These are phyloP conservation scores for Gopherus evgoodei DNA, from an alignment of 2,113 vertebrate genomes.

Conservation along the genomic window DNA sequence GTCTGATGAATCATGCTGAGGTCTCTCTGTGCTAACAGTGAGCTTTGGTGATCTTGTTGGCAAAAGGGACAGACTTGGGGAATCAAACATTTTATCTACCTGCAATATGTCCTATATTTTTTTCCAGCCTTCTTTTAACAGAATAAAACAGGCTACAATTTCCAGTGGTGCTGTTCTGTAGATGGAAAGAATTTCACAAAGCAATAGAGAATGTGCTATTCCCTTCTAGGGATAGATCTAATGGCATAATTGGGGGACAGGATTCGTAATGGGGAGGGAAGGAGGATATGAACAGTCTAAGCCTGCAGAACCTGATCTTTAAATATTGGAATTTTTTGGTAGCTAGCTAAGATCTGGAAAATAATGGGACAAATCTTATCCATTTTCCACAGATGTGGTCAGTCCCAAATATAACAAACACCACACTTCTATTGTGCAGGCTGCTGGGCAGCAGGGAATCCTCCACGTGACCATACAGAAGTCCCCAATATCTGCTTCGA, in stretches of 20 bases:
- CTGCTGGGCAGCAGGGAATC: fast-evolving
- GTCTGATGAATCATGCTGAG: not conserved
- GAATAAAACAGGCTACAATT: not conserved
- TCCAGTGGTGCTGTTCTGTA: fast-evolving
- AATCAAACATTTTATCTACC: not conserved
- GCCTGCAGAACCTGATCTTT: not conserved
- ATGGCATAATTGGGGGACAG: not conserved
- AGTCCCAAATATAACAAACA: not conserved
- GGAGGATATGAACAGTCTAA: not conserved
- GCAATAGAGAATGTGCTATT: not conserved
- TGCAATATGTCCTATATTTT: not conserved
- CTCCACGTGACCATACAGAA: not conserved
- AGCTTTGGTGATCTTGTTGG: not conserved
- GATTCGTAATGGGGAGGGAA: not conserved
- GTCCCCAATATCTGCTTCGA: fast-evolving
- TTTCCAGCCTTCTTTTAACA: not conserved
- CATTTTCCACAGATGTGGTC: fast-evolving
- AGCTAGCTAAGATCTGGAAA: not conserved
- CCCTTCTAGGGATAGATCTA: fast-evolving
- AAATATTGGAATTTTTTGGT: not conserved
- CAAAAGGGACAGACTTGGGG: not conserved
- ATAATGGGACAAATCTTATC: not conserved
- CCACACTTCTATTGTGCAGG: fast-evolving
- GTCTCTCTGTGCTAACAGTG: not conserved
- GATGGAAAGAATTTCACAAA: not conserved